Evolutionary conservation across 2,113 vertebrate genomes (phyloP), one percentile per base, ranked within the genome.

Genomic region (Martes martes): DNA sequence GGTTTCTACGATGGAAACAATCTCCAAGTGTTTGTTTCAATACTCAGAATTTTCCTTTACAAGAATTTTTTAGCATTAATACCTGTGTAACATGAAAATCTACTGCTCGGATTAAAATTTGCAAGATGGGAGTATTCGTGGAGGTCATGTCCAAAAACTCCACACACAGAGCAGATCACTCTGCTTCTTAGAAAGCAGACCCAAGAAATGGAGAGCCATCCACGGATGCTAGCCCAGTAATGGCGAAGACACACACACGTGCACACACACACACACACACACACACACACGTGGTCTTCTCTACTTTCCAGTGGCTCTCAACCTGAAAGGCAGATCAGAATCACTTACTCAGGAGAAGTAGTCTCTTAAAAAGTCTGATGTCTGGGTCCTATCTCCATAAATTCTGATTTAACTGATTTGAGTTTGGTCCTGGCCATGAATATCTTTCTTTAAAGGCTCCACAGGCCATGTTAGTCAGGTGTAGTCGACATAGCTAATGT

Each of bases 1-100:
- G 39, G 82, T 91, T 88, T 73, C 69, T 67, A 45, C 81, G 88
- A 95, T 90, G 47, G n/a, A 61, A 84, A 93, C 14, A 57, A 71
- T 87, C 67, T 15, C 42, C 19, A 21, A 50, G 45, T 18, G n/a
- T 69, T 67, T 42, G 39, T 63, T 93, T 92, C 81, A 92, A 55
- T 26, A 87, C 33, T 52, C 21, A 63, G 52, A 79, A 18, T 65
- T 92, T 89, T 92, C 28, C 36, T 71, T 74, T 63, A 3, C 36
- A 84, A 67, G 18, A n/a, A 28, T 33, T 33, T 33, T 47, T 79
- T 74, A 89, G 65, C 28, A 14, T 15, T 86, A 94, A 33, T 5
- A 36, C 11, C 47, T 74, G 6, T 28, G 55, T 76, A 39, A 42
- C 69, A 86, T 2, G n/a, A 69, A 57, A 50, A n/a, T 26, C 31